phyloP scores from a whole-genome alignment of 2,113 vertebrate genomes.

The Brachionichthys hirsutus region DNA sequence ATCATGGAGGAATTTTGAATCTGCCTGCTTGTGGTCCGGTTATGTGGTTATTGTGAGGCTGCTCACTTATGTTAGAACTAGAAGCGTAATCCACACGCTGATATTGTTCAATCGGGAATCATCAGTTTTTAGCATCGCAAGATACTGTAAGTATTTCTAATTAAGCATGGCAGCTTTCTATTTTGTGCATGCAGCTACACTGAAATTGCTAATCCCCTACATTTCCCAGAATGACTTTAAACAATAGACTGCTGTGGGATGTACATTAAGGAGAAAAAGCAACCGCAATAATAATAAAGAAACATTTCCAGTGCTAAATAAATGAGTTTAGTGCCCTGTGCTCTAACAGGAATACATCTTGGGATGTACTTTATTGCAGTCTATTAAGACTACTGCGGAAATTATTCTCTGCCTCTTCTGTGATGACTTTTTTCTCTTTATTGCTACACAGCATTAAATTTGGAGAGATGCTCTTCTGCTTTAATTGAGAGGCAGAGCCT shows the following conservation, averaged over 20 bases:
- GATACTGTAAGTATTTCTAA: neutral
- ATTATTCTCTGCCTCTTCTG: neutral
- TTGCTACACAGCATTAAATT: neutral
- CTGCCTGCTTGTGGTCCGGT: neutral
- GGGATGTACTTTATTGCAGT: neutral
- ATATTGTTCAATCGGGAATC: neutral
- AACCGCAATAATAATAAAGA: slow-evolving; percentile 19
- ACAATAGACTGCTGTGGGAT: slow-evolving; percentile 5
- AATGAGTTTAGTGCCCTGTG: slow-evolving; percentile 2
- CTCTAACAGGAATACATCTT: slow-evolving; percentile 5
- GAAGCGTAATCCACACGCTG: slow-evolving; percentile 7
- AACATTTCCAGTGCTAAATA: slow-evolving; percentile 14
- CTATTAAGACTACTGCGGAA: neutral
- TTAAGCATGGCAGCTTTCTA: neutral
- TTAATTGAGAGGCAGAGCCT: neutral
- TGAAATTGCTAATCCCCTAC: slow-evolving; percentile 3
- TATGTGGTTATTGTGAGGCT: neutral
- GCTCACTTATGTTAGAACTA: slow-evolving; percentile 6
- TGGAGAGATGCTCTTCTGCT: neutral
- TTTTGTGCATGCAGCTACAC: neutral
- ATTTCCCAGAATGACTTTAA: slow-evolving; percentile 14
- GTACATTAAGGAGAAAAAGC: slow-evolving; percentile 19
- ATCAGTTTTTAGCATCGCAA: neutral
- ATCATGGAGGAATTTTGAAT: neutral
- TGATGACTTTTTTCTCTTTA: slow-evolving; percentile 1